Evolutionary conservation across 30 jellyfish, hydroid and myxozoan species (phyloP).

Genomic region (Aurelia coerulea): DNA sequence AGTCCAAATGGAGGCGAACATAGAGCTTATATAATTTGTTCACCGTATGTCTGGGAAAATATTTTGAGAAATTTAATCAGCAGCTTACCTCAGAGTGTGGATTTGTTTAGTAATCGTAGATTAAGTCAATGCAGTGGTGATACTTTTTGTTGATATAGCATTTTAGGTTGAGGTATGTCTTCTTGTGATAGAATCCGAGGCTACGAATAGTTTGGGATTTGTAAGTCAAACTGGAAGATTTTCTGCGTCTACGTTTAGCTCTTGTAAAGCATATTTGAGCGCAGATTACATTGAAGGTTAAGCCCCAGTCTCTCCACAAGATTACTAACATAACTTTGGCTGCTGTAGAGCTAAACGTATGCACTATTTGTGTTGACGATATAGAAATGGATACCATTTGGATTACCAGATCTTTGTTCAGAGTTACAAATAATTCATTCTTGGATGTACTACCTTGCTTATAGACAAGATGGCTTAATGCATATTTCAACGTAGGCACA

Average conservation of each 20-base stretch:
- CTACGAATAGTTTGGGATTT: slow-evolving; percentile 31
- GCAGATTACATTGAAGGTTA: slow-evolving; percentile 47
- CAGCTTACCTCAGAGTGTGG: too few species aligned
- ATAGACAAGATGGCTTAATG: too few species aligned
- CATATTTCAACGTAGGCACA: too few species aligned
- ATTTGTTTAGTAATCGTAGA: too few species aligned
- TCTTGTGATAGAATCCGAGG: slow-evolving; percentile 21
- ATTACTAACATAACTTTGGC: slow-evolving; percentile 56
- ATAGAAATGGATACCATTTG: slow-evolving; percentile 7
- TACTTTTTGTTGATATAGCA: too few species aligned
- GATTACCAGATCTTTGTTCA: slow-evolving; percentile 54
- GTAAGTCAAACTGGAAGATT: slow-evolving; percentile 37
- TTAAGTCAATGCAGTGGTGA: too few species aligned
- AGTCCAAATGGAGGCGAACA: too few species aligned
- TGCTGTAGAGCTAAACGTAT: slow-evolving; percentile 34
- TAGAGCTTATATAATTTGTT: too few species aligned
- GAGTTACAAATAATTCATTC: slow-evolving; percentile 38
- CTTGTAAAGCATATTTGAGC: slow-evolving; percentile 42
- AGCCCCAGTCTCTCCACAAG: slow-evolving; percentile 65
- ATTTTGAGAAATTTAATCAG: too few species aligned
- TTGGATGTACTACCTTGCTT: background rate
- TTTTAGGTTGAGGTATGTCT: too few species aligned
- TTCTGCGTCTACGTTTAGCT: slow-evolving; percentile 28
- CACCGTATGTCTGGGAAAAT: too few species aligned
- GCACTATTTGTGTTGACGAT: slow-evolving; percentile 43